A percentile compares a stretch with the other conserved stretches of the same genome.
Conservation (phyloP, 2,797 vertebrate genomes). For the Arrhamphus sclerolepis region DNA sequence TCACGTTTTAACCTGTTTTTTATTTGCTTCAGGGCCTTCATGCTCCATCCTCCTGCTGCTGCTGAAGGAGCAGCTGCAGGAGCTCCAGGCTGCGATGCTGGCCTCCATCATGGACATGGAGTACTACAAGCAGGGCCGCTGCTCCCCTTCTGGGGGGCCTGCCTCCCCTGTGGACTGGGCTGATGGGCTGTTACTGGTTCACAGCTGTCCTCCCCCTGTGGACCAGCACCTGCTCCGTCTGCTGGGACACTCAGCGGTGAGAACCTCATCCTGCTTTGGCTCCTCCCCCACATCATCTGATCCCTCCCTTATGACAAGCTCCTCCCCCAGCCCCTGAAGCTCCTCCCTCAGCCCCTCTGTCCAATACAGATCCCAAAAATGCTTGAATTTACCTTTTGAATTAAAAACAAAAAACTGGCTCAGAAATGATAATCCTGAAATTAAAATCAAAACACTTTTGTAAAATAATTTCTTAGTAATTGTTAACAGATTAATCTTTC, state of each 20-base stretch:
- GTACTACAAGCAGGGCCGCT: slow-evolving; percentile 75
- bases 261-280: background rate
- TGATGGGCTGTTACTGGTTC: slow-evolving; percentile 81
- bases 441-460: too few species aligned
- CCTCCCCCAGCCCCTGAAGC: too few species aligned
- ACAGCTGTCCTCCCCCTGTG: slow-evolving; percentile 72
- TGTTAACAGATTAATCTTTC: too few species aligned
- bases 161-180: slow-evolving; percentile 73
- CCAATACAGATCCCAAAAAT: too few species aligned
- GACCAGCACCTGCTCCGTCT: slow-evolving; percentile 72
- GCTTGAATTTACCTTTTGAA: too few species aligned
- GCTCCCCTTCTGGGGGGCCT: slow-evolving; percentile 16
- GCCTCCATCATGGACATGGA: slow-evolving; percentile 83
- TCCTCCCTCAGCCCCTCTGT: too few species aligned
- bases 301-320: too few species aligned
- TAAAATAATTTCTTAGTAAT: too few species aligned
- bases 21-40: slow-evolving; percentile 13
- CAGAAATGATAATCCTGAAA: too few species aligned
- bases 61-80: slow-evolving; percentile 70
- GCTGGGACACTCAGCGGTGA: slow-evolving; percentile 60
- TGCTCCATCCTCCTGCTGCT: slow-evolving; percentile 61
- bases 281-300: background rate
- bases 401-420: too few species aligned
- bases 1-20: background rate
- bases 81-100: slow-evolving; percentile 79